Evolutionary conservation across 2,888 invertebrate species (phyloP).

Genomic region (Scaptomyza polygonia): DNA sequence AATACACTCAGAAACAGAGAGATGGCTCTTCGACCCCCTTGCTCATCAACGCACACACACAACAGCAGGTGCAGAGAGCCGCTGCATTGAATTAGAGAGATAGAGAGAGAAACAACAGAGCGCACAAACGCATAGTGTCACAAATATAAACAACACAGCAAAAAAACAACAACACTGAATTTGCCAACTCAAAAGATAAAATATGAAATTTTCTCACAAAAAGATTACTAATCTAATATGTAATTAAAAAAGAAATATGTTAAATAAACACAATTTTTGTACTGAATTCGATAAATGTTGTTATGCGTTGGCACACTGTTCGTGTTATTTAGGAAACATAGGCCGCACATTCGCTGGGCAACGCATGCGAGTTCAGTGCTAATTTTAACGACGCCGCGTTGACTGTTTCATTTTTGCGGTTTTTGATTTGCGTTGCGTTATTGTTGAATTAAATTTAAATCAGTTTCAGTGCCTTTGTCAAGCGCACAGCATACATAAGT

Average conservation of each 20-base stretch:
- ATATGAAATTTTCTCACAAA: background rate
- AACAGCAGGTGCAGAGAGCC: constrained; percentile 32
- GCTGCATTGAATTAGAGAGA: constrained; percentile 7
- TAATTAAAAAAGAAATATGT: background rate
- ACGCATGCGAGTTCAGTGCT: constrained; percentile 68
- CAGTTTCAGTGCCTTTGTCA: constrained; percentile 66
- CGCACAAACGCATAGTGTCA: constrained; percentile 27
- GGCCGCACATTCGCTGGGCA: constrained; percentile 63
- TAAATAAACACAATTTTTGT: background rate
- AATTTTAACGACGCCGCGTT: constrained; percentile 73
- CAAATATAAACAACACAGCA: background rate
- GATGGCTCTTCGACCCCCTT: constrained; percentile 11
- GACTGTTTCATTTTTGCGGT: constrained; percentile 68
- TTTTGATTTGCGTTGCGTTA: constrained; percentile 55
- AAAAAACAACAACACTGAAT: background rate
- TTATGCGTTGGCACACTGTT: constrained; percentile 25
- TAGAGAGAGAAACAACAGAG: constrained; percentile 16
- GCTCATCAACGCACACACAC: constrained; percentile 4
- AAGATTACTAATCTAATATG: too few species aligned
- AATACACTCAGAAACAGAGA: constrained; percentile 11
- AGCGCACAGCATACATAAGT: constrained; percentile 23
- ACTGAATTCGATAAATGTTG: background rate
- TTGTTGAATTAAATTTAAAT: constrained; percentile 61
- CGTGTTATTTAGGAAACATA: constrained; percentile 56
- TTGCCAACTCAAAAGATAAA: background rate